A percentile compares a stretch with the other conserved stretches of the same genome.
These are phyloP conservation scores for Anguilla japonica DNA, from an alignment of 2,113 vertebrate species.

Conservation along the genomic window DNA sequence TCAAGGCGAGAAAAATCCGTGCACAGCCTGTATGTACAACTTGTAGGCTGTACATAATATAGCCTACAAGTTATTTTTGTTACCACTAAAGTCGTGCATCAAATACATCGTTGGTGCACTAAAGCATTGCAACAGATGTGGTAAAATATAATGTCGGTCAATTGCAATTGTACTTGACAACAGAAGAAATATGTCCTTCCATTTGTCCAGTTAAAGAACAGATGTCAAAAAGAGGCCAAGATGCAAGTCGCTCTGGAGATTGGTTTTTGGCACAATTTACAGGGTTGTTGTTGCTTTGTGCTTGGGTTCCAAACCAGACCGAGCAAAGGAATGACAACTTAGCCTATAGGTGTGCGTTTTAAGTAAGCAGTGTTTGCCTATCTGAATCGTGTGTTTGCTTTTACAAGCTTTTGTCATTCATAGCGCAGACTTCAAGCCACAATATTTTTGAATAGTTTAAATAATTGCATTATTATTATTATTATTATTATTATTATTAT, in stretches of 20 bases:
- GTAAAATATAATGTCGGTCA: conserved; percentile 1
- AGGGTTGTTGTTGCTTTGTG: neutral
- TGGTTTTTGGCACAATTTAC: neutral
- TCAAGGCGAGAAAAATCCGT: neutral
- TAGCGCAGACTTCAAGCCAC: too few relatives aligned
- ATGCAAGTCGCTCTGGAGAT: neutral
- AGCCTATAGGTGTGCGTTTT: neutral
- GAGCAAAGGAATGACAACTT: too few relatives aligned
- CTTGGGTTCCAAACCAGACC: neutral
- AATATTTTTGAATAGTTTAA: too few relatives aligned
- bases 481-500: neutral
- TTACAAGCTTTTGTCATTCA: too few relatives aligned
- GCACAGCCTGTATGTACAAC: neutral
- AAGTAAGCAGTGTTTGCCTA: too few relatives aligned
- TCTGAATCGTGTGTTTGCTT: too few relatives aligned
- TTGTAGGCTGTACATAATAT: neutral
- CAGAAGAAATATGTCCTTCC: conserved; percentile 8
- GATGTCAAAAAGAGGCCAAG: neutral
- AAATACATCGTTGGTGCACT: neutral
- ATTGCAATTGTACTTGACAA: conserved; percentile 25
- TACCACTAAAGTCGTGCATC: neutral
- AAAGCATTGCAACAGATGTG: neutral
- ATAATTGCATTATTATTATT: neutral
- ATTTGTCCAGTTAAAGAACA: conserved; percentile 15
- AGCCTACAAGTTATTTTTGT: neutral